These are phyloP conservation scores for Heterodera filipjevi DNA, from an alignment of 2,888 invertebrate genomes.

Conservation along the genomic window DNA sequence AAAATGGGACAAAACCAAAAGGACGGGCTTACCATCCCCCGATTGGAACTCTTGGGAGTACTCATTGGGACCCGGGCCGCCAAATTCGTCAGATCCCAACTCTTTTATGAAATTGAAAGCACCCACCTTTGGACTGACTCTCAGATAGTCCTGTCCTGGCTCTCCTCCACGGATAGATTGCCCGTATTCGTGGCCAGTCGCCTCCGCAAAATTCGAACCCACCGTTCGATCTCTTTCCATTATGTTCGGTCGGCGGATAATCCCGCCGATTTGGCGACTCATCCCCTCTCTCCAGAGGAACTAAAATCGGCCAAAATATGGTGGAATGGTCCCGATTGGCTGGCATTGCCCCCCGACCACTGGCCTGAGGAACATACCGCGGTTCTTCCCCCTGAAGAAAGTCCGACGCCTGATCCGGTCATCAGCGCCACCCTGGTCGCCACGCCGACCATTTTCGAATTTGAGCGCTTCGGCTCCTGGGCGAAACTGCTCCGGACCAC, in stretches of 20 bases:
- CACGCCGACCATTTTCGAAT: background rate
- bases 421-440: background rate
- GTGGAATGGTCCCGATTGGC: slow-evolving; percentile 27
- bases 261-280: slow-evolving; percentile 28
- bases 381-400: background rate
- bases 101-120: background rate
- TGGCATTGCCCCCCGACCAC: background rate
- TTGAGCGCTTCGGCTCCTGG: background rate
- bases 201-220: background rate
- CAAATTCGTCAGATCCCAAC: background rate
- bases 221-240: background rate
- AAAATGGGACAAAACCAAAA: background rate
- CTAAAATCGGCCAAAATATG: background rate
- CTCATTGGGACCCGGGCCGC: background rate
- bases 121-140: slow-evolving; percentile 23
- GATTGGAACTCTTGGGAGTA: slow-evolving; percentile 19
- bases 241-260: slow-evolving; percentile 18
- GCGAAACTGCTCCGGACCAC: background rate
- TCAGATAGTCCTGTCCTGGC: background rate
- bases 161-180: background rate
- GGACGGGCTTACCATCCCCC: slow-evolving; percentile 24
- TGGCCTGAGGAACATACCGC: slow-evolving; percentile 4
- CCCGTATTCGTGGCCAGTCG: slow-evolving; percentile 28
- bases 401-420: background rate
- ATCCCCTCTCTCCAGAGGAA: slow-evolving; percentile 12